phyloP scores from a whole-genome alignment of 1,140 invertebrate genomes.

The Leptoteleia sp. region DNA sequence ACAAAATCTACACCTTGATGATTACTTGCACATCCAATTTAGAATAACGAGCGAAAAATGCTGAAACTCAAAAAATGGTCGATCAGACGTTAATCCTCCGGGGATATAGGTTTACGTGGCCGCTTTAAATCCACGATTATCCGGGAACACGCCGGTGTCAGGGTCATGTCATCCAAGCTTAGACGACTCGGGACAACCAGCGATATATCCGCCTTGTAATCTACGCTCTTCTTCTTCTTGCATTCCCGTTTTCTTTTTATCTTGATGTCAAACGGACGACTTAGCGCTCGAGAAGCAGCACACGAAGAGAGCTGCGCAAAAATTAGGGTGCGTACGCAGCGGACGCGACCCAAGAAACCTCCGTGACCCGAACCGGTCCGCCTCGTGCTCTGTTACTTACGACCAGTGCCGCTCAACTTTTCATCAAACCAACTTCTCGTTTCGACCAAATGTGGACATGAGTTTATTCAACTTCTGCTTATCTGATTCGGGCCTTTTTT shows the following conservation, averaged over 20 bases:
- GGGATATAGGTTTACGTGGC: constrained; percentile 71
- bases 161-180: constrained; percentile 57
- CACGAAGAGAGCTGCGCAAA: constrained; percentile 58
- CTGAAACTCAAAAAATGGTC: not conserved
- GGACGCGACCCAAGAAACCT: constrained; percentile 74
- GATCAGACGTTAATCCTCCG: constrained; percentile 71
- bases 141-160: constrained; percentile 54
- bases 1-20: no score
- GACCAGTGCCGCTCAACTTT: constrained; percentile 76
- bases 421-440: constrained; percentile 36
- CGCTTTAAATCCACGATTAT: constrained; percentile 60
- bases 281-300: constrained; percentile 47
- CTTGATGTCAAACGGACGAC: constrained; percentile 65
- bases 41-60: constrained; percentile 10
- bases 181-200: constrained; percentile 44
- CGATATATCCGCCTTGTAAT: constrained; percentile 68
- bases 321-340: constrained; percentile 66
- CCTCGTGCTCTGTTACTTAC: constrained; percentile 68
- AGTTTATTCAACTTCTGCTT: constrained; percentile 18
- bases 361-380: constrained; percentile 79
- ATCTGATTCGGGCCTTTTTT: no score
- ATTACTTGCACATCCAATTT: no score
- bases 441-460: constrained; percentile 14
- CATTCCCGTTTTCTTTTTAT: constrained; percentile 48
- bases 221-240: constrained; percentile 46